phyloP scores from a whole-genome alignment of 2,797 vertebrate species.

The Brachymystax lenok region DNA sequence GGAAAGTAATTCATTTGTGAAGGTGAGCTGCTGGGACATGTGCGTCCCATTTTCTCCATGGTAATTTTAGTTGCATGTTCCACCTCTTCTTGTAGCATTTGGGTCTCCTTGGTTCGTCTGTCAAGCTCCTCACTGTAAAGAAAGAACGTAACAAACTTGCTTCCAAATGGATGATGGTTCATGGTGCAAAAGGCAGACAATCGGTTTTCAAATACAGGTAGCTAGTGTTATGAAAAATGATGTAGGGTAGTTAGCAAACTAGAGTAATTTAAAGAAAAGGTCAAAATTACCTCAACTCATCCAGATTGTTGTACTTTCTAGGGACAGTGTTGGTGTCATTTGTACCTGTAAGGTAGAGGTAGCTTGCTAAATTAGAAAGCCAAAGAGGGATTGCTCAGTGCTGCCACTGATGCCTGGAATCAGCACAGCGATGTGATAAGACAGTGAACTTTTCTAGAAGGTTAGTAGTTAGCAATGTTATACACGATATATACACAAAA shows the following conservation, averaged over 20 bases:
- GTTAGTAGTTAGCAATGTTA: too few species aligned
- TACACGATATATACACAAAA: too few species aligned
- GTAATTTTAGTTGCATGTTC: conserved; percentile 69
- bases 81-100: conserved; percentile 73
- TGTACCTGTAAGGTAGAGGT: neutral
- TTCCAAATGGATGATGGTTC: neutral
- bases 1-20: conserved; percentile 11
- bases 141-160: neutral
- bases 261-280: neutral
- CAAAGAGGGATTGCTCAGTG: neutral
- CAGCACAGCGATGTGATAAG: neutral
- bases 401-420: neutral
- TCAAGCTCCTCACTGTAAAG: conserved; percentile 72
- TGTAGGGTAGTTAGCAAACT: neutral
- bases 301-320: conserved; percentile 51
- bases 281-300: conserved; percentile 57
- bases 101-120: conserved; percentile 68
- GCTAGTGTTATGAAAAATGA: neutral
- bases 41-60: conserved; percentile 64
- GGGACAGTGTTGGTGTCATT: neutral
- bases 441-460: too few species aligned
- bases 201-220: neutral
- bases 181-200: neutral
- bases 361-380: neutral
- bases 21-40: conserved; percentile 37